A percentile compares a stretch with the other conserved stretches of the same genome.
Conservation (phyloP, 2,888 invertebrate genomes). For the Fragum sueziense region DNA sequence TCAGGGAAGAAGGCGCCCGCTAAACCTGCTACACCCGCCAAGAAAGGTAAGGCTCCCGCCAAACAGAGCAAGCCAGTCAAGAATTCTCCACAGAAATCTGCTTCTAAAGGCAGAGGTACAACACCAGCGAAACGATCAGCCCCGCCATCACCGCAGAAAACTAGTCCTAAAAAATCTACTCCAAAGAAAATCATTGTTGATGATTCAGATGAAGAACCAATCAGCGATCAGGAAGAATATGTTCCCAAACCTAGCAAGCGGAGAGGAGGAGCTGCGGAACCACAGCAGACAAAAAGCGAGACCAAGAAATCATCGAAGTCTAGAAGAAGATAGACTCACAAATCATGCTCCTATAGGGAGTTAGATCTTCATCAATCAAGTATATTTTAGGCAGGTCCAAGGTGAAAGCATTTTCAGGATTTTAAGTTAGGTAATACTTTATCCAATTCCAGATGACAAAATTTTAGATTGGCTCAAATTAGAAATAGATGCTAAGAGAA, state of each 20-base stretch:
- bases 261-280: slow-evolving; percentile 14
- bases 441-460: too few species aligned
- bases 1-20: background rate
- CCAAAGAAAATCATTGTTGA: slow-evolving; percentile 3
- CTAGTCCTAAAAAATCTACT: background rate
- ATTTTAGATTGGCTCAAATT: too few species aligned
- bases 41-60: background rate
- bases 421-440: too few species aligned
- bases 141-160: background rate
- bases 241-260: slow-evolving; percentile 39
- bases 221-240: slow-evolving; percentile 32
- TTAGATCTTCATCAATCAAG: too few species aligned
- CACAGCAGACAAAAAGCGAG: background rate
- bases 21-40: slow-evolving; percentile 1
- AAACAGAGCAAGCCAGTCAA: background rate
- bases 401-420: too few species aligned
- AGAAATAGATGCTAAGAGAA: too few species aligned
- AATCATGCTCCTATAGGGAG: too few species aligned
- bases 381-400: too few species aligned
- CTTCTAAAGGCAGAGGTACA: background rate
- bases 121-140: slow-evolving; percentile 14
- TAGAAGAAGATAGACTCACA: background rate
- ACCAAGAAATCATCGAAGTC: slow-evolving; percentile 8
- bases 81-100: slow-evolving; percentile 12
- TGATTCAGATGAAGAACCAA: slow-evolving; percentile 30